Base-by-base conservation (phyloP, 2,888 invertebrate species). In the Drosophila maculinotata region DNA sequence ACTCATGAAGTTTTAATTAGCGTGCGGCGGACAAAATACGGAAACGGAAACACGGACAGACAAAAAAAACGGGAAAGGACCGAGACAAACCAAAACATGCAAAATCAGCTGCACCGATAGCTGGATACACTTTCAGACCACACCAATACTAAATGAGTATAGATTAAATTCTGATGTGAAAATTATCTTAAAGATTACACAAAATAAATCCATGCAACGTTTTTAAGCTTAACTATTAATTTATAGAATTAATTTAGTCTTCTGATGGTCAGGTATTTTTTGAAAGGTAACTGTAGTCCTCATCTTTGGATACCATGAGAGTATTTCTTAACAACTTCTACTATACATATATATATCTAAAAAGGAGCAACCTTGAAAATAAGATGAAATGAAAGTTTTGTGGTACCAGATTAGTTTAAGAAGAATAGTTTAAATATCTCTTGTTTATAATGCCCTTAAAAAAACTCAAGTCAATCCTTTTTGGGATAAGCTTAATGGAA, bases 1-100 rank as follows among this genome's bases (percentile, higher is more conserved):
- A 69, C 49, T 81, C 69, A 84, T 75, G 65, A 75, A 78, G 65
- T 69, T 78, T 80, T 80, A 81, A 75, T 80, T 75, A 75, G 75
- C 65, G 56, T 38, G 35, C 15, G 58, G 10, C 10, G 33, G 30
- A 52, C 44, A 59, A 65, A 60, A 51, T 44, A 14, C 6, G 35
- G 36, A 62, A 75, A 62, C 17, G 15, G 15, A 38, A 38, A 38
- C 58, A 38, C 26, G 6, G 28, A 26, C 48, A 30, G 36, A 63
- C 52, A 48, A 26, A 33, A 33, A 47, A 36, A 2, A 17, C 20
- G 1, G 17, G 6, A 38, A n/a, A 25, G 60, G 20, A 8, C 28
- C 41, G 25, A 39, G 10, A 52, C 56, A 59, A 53, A 52, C 20
- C 30, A 30, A 14, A 36, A 57, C 14, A 30, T 25, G 12, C 6